phyloP scores from a whole-genome alignment of 2,797 vertebrate genomes.

The Pelobates cultripes region DNA sequence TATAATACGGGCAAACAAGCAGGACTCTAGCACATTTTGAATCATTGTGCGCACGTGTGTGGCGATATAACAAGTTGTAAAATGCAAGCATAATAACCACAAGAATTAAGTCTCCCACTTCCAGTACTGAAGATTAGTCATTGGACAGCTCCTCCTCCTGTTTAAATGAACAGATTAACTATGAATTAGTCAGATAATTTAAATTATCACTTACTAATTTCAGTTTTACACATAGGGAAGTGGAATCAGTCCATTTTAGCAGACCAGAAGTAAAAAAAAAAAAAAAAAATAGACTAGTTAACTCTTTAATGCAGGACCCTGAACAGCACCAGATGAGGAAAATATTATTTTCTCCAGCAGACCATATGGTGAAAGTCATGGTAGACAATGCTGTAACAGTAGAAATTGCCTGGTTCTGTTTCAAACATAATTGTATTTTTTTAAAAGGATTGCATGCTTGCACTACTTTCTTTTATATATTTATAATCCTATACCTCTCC shows the following conservation, averaged over 20 bases:
- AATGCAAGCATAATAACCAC: not conserved
- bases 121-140: slow-evolving; percentile 6
- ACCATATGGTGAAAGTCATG: no score
- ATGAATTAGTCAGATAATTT: slow-evolving; percentile 34
- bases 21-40: not conserved
- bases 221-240: slow-evolving; percentile 27
- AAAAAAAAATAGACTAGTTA: not conserved
- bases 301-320: not conserved
- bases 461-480: no score
- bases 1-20: no score
- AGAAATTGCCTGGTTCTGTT: no score
- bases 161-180: slow-evolving; percentile 24
- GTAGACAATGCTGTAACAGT: no score
- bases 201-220: slow-evolving; percentile 29
- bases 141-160: not conserved
- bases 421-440: no score
- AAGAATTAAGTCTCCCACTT: slow-evolving; percentile 8
- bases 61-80: not conserved
- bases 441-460: no score
- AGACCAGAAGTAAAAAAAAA: slow-evolving; percentile 10
- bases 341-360: not conserved
- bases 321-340: not conserved
- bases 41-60: not conserved
- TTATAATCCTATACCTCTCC: no score
- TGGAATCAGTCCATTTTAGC: slow-evolving; percentile 11